These are phyloP conservation scores for Sula dactylatra DNA, from an alignment of 2,113 vertebrate species.

Conservation along the genomic window DNA sequence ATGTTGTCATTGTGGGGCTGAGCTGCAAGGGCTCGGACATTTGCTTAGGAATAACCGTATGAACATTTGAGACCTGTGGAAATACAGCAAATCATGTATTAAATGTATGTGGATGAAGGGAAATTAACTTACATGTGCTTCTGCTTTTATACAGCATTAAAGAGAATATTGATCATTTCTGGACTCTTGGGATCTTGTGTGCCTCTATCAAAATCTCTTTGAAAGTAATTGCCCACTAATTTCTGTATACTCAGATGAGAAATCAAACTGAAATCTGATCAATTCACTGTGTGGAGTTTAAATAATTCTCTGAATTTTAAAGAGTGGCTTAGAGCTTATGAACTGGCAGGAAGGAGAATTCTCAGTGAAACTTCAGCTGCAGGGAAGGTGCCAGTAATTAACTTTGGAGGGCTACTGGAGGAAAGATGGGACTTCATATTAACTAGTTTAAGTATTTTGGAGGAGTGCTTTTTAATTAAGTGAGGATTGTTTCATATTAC, in stretches of 20 bases:
- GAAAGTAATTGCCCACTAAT: conserved; percentile 16
- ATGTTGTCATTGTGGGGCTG: neutral
- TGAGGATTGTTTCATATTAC: neutral
- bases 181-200: neutral
- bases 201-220: neutral
- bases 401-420: neutral
- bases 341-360: neutral
- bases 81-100: neutral
- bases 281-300: neutral
- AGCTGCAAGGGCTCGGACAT: accelerated
- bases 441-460: neutral
- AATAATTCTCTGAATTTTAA: conserved; percentile 40
- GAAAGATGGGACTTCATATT: neutral
- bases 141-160: neutral
- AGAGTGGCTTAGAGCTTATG: neutral
- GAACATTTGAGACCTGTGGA: neutral
- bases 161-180: neutral
- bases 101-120: neutral
- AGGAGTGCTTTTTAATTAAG: neutral
- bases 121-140: neutral
- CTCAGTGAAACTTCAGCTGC: neutral
- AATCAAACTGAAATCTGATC: conserved; percentile 19
- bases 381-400: conserved; percentile 5
- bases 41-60: neutral
- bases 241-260: neutral